These are phyloP conservation scores for Bombus picipes DNA, from an alignment of 1,140 invertebrate genomes.

Conservation along the genomic window DNA sequence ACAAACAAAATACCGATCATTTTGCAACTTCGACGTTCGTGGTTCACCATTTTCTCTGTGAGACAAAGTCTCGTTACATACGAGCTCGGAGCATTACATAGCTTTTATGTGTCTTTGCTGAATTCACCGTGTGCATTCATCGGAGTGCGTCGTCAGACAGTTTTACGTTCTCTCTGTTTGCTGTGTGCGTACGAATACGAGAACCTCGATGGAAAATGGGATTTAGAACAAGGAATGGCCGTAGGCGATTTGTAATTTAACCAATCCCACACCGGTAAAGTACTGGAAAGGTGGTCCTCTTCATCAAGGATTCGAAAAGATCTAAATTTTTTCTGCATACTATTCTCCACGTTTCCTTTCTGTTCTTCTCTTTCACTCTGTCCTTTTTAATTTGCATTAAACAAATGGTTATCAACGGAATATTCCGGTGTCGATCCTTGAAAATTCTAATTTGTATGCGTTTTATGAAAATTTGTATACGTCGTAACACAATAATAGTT, in stretches of 20 bases:
- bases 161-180: background rate
- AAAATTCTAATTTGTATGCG: constrained; percentile 16
- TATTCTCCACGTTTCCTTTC: background rate
- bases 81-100: constrained; percentile 52
- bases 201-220: constrained; percentile 26
- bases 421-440: background rate
- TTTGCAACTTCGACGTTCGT: background rate
- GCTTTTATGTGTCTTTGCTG: constrained; percentile 50
- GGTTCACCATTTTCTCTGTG: background rate
- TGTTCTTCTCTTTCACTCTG: background rate
- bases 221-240: constrained; percentile 12
- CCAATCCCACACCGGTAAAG: constrained; percentile 47
- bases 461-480: constrained; percentile 17
- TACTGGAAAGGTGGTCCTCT: background rate
- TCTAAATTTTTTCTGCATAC: background rate
- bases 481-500: background rate
- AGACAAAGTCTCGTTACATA: constrained; percentile 61
- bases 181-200: background rate
- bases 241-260: constrained; percentile 60
- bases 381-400: background rate
- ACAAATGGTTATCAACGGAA: background rate
- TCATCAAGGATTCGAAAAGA: background rate
- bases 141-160: constrained; percentile 16
- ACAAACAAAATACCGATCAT: background rate
- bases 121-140: constrained; percentile 5